Base-by-base conservation (phyloP, 2,113 vertebrate genomes). In the Pycnonotus jocosus region DNA sequence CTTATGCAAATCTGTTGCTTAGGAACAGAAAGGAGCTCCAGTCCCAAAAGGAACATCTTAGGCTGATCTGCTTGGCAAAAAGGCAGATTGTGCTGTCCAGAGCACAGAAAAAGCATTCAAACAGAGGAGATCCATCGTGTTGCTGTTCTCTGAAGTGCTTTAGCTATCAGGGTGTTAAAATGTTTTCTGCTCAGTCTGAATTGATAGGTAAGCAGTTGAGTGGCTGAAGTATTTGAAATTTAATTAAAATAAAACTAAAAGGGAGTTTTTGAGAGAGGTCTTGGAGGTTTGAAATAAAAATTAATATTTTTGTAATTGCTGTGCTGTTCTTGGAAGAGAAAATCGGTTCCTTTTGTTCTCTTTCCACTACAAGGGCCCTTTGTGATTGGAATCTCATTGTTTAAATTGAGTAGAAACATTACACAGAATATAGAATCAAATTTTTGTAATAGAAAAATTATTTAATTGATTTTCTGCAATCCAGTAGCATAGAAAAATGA, bases 1-100 rank as follows among this genome's bases (percentile, higher is more conserved):
- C 17, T 92, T 95, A 96, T 96, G 96, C 90, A 96, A 69, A 97
- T 96, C 51, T 92, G 96, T 97, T 96, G 96, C 95, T 94, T 96
- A 94, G 96, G 83, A 96, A 96, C 93, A 0, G 42, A 78, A 65
- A 33, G 65, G 68, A 83, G 60, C 90, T 90, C 31, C 20, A 21
- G 69, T 93, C 88, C 86, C 50, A 3, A 81, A 92, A 95, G 89
- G 72, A 95, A 81, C 44, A 71, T 92, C 60, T 90, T 73, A 68
- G 3, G 3, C 82, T 78, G 76, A 86, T 95, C 88, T 12, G 30
- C 60, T 76, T 93, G 79, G 83, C 85, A 96, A 73, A 95, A 90
- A 91, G 47, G 56, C 50, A 4, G 80, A 62, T 86, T 77, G 31
- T 95, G 90, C 73, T 0, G 12, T 68, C 86, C 69, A 48, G 82